Evolutionary conservation across 2,888 invertebrate genomes (phyloP), one percentile per base, ranked within the genome.

Genomic region (Arrhopalites spinosus): DNA sequence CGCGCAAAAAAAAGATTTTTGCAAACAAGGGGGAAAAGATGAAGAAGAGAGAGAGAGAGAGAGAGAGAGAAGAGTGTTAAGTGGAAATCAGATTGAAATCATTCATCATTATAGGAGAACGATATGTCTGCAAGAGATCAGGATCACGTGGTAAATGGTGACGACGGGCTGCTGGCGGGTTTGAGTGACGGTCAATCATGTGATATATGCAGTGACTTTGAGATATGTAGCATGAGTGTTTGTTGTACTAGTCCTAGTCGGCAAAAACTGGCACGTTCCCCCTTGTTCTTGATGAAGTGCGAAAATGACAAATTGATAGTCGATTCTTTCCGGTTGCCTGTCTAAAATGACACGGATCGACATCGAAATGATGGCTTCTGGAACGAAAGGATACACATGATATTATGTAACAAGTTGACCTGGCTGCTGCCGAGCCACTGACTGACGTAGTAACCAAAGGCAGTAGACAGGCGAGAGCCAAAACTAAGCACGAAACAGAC

Each of bases 241-340:
- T 7, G 1, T 53, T 11, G 11, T 53, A n/a, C n/a, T n/a, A 53
- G 5, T 11, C 36, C n/a, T 47, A 47, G n/a, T 53, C 20, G 23
- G 11, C 53, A 53, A 17, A 7, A 71, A 45, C 50, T 76, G 76
- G 73, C 68, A 76, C 72, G 73, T 76, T 76, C 27, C 25, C 59
- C 13, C 61, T 68, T 73, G 50, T 64, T 47, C 63, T 73, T 77
- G 78, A 79, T 78, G 59, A 59, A 59, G 59, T 59, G 59, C 25
- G 59, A 25, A 59, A 25, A 78, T 80, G 80, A 80, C 80, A 80
- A 80, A 80, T 80, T 78, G 80, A 80, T 78, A 73, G 76, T 78
- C 80, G 76, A 78, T 78, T 77, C 77, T 77, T 68, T 75, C 76
- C 73, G 76, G 73, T 73, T 64, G 59, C 73, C 70, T 77, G 76